Evolutionary conservation across 2,113 vertebrate species (phyloP).

Genomic region (Pogona vitticeps): DNA sequence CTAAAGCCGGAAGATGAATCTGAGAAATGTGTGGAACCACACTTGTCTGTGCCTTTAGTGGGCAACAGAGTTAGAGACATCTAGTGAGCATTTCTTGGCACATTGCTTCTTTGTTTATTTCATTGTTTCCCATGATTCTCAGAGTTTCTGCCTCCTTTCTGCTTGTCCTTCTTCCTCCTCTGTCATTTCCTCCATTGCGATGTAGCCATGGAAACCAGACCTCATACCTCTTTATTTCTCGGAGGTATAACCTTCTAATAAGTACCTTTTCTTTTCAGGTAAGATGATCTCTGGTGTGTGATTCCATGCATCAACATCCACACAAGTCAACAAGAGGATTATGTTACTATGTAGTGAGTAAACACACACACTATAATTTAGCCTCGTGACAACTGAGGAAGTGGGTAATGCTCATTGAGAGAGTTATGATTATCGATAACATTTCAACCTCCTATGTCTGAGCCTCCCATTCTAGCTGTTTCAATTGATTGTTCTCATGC

Average conservation of each 20-base stretch:
- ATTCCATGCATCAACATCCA: not conserved
- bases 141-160: too few relatives aligned
- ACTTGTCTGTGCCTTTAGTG: too few relatives aligned
- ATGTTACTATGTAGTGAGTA: not conserved
- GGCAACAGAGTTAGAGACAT: too few relatives aligned
- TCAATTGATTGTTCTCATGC: slow-evolving; percentile 1
- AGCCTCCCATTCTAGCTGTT: not conserved
- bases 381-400: not conserved
- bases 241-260: not conserved
- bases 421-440: not conserved
- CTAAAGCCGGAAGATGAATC: not conserved
- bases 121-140: too few relatives aligned
- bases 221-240: not conserved
- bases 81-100: too few relatives aligned
- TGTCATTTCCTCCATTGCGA: too few relatives aligned
- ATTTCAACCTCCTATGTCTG: not conserved
- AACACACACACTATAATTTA: not conserved
- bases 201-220: too few relatives aligned
- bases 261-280: not conserved
- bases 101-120: too few relatives aligned
- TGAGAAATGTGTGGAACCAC: not conserved
- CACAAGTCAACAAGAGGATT: not conserved
- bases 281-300: not conserved
- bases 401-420: not conserved
- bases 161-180: too few relatives aligned